Conservation (phyloP, 1,140 invertebrate species). For the Carposina sasakii region DNA sequence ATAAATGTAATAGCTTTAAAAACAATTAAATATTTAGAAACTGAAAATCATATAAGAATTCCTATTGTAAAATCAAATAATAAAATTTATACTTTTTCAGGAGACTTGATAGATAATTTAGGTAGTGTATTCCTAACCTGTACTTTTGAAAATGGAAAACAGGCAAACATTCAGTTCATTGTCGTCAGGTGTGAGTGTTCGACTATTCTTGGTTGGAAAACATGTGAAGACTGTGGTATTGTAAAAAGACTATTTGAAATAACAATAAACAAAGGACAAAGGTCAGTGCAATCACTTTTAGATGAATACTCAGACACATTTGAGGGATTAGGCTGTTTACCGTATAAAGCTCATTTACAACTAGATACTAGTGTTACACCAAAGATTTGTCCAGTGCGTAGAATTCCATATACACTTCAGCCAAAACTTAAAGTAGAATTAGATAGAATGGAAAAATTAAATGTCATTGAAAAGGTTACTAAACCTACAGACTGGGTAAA, state of each 20-base stretch:
- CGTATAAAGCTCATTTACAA: conserved; percentile 3
- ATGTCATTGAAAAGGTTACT: conserved; percentile 40
- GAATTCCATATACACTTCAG: conserved; percentile 4
- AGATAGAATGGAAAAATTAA: conserved; percentile 12
- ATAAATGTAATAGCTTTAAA: conserved; percentile 1
- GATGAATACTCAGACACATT: background rate
- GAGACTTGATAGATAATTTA: conserved; percentile 2
- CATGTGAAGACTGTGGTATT: background rate
- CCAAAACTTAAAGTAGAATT: conserved; percentile 3
- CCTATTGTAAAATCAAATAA: background rate
- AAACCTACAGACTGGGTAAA: conserved; percentile 53
- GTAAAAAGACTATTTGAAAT: conserved; percentile 1
- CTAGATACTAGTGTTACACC: background rate
- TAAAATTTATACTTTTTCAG: conserved; percentile 10
- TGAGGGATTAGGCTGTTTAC: conserved; percentile 5
- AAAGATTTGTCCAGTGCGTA: conserved; percentile 5
- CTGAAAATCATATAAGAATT: background rate
- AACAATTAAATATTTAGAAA: background rate
- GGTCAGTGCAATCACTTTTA: background rate
- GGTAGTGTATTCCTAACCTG: background rate
- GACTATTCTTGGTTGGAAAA: background rate
- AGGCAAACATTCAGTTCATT: background rate
- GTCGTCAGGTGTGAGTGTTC: conserved; percentile 2
- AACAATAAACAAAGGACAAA: background rate
- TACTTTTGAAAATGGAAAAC: conserved; percentile 1